phyloP scores from a whole-genome alignment of 2,797 vertebrate species.

The Melanogrammus aeglefinus region DNA sequence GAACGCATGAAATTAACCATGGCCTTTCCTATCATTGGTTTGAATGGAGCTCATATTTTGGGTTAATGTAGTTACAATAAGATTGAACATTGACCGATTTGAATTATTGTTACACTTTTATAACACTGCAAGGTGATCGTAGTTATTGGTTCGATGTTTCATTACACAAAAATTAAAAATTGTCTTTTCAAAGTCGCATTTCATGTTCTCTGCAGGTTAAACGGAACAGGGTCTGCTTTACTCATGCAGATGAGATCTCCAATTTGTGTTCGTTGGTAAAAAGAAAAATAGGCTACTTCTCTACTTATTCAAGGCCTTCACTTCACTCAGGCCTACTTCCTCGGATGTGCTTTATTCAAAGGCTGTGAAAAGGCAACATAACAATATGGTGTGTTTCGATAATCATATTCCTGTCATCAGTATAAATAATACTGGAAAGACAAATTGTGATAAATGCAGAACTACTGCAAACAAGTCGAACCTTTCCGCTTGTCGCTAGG shows the following conservation, averaged over 20 bases:
- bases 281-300: neutral
- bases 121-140: neutral
- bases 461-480: no score
- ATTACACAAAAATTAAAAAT: neutral
- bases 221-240: neutral
- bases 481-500: neutral
- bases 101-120: neutral
- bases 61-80: neutral
- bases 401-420: no score
- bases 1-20: neutral
- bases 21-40: neutral
- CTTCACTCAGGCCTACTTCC: neutral
- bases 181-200: neutral
- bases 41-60: neutral
- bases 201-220: neutral
- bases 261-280: neutral
- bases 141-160: neutral
- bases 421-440: no score
- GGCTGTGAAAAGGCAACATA: neutral
- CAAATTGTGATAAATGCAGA: no score
- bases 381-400: no score
- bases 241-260: neutral
- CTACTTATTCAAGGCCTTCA: neutral
- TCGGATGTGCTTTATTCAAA: neutral
- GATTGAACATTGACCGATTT: neutral